phyloP scores from a whole-genome alignment of 2,113 vertebrate genomes.

The Orthonyx spaldingii region DNA sequence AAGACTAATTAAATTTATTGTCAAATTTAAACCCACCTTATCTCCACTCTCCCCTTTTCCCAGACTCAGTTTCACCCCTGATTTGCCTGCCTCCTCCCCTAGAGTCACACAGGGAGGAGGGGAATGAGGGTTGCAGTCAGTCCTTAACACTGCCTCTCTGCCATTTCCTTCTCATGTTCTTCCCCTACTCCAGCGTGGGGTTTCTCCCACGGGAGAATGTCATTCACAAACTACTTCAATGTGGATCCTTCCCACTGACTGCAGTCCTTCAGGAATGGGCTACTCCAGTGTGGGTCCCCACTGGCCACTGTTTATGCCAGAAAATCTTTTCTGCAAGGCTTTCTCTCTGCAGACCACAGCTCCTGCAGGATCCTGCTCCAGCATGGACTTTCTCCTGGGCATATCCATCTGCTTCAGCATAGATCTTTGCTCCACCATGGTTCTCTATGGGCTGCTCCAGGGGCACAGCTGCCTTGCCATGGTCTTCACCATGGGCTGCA shows the following conservation, averaged over 20 bases:
- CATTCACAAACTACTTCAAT: background rate
- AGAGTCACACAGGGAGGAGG: accelerated
- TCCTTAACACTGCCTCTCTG: background rate
- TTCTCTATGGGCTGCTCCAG: background rate
- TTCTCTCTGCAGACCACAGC: background rate
- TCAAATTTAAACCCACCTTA: background rate
- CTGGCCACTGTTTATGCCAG: background rate
- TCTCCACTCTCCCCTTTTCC: background rate
- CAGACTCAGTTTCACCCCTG: background rate
- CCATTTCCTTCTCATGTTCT: background rate
- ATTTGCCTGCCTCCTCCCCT: accelerated
- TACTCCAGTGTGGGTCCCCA: accelerated
- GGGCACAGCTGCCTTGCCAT: background rate
- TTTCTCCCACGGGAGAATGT: accelerated
- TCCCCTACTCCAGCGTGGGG: accelerated
- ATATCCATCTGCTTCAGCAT: background rate
- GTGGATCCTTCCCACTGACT: accelerated
- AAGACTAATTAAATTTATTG: background rate
- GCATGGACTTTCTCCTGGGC: background rate
- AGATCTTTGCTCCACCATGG: background rate
- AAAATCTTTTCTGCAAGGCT: background rate
- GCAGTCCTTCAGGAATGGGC: background rate
- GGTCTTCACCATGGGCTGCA: background rate
- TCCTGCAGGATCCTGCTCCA: background rate
- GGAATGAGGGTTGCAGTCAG: accelerated